Percentiles rank a stretch among this genome's conserved stretches.
phyloP scores from a whole-genome alignment of 2,797 vertebrate species.

The Gorsachius magnificus region DNA sequence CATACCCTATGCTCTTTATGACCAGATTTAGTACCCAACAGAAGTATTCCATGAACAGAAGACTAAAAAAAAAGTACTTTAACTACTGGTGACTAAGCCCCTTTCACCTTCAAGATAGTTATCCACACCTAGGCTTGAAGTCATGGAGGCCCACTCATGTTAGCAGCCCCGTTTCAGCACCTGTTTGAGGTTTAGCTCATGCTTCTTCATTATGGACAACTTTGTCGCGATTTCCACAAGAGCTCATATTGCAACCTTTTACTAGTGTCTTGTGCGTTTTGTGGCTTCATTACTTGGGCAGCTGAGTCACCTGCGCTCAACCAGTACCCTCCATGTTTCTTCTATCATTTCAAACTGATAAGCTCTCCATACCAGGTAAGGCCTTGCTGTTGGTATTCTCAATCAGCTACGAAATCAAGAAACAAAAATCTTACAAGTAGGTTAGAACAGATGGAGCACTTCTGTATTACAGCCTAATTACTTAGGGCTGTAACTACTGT shows the following conservation, averaged over 20 bases:
- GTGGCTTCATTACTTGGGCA: not conserved
- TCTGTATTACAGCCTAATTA: not conserved
- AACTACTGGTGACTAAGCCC: not conserved
- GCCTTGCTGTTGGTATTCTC: not conserved
- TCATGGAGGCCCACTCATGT: not conserved
- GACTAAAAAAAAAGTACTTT: not conserved
- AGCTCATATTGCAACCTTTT: not conserved
- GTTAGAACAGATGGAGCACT: not conserved
- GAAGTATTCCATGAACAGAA: not conserved
- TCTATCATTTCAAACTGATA: not conserved
- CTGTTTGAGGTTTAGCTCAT: not conserved
- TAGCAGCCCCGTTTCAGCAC: not conserved
- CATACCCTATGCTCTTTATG: not conserved
- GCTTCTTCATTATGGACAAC: not conserved
- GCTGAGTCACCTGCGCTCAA: not conserved
- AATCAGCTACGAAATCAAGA: not conserved
- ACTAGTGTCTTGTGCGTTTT: not conserved
- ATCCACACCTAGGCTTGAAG: not conserved
- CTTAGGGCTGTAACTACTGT: not conserved
- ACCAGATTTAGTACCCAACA: not conserved
- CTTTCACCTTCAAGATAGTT: not conserved
- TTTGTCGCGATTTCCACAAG: rapidly evolving
- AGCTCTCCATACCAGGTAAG: rapidly evolving
- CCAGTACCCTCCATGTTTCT: not conserved
- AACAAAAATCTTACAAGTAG: not conserved